Conservation (phyloP, 2,113 vertebrate species). For the Cepphus grylle region DNA sequence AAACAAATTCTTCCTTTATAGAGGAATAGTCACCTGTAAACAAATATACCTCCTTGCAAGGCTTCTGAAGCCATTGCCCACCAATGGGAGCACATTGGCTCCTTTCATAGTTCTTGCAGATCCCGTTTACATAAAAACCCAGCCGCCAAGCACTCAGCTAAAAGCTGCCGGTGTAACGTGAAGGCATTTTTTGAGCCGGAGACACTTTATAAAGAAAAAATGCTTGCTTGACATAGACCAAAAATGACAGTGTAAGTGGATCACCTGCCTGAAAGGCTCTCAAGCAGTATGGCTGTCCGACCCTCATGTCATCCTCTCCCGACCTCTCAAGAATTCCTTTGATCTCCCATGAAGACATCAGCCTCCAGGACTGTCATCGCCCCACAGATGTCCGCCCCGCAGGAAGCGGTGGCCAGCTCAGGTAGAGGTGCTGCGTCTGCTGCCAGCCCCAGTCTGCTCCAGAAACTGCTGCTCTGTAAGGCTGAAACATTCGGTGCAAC, state of each 20-base stretch:
- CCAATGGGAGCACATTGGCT: not conserved
- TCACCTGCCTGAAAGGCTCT: conserved; percentile 42
- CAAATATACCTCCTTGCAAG: conserved; percentile 45
- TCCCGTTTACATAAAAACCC: not conserved
- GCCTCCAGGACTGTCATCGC: not conserved
- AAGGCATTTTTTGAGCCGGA: not conserved
- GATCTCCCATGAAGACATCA: not conserved
- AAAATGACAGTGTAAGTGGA: conserved; percentile 41
- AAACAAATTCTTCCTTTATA: conserved; percentile 52
- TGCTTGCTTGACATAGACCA: not conserved
- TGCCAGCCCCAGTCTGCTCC: not conserved
- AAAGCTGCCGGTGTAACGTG: not conserved
- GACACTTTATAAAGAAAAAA: conserved; percentile 10
- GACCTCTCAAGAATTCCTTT: conserved; percentile 44
- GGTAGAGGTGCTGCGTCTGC: not conserved
- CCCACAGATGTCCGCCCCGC: not conserved
- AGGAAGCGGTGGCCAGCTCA: not conserved
- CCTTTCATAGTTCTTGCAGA: not conserved
- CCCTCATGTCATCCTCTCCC: not conserved
- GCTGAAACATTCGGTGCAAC: not conserved
- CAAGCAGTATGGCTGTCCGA: not conserved
- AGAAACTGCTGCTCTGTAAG: not conserved
- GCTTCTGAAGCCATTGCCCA: not conserved
- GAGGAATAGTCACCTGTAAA: conserved; percentile 66
- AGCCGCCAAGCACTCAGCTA: not conserved